Evolutionary conservation across 2,797 vertebrate genomes (phyloP).

Genomic region (Cetoscarus ocellatus): DNA sequence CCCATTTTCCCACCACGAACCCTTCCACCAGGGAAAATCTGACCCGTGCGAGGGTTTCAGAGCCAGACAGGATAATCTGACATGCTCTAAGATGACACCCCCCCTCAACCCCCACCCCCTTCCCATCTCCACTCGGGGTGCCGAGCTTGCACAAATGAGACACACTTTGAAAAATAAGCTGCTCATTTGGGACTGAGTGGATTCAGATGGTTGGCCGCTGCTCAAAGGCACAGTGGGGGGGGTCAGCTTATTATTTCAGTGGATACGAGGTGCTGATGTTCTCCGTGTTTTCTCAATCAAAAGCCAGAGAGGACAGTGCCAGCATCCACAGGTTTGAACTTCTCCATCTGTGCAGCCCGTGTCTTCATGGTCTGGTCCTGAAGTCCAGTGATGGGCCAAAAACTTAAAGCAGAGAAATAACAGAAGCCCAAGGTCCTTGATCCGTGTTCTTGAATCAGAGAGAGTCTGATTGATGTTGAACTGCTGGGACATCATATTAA

Average conservation of each 20-base stretch:
- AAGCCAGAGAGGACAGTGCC: constrained; percentile 65
- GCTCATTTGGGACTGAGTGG: constrained; percentile 80
- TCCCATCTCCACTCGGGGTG: constrained; percentile 61
- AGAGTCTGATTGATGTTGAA: no score
- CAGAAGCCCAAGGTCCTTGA: no score
- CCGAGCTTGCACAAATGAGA: constrained; percentile 78
- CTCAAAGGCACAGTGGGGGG: constrained; percentile 73
- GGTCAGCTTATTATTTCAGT: constrained; percentile 82
- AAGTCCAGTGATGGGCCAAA: constrained; percentile 13
- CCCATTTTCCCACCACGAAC: constrained; percentile 73
- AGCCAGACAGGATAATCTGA: constrained; percentile 78
- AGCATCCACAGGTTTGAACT: constrained; percentile 29
- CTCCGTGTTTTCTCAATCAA: constrained; percentile 67
- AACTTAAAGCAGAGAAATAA: no score
- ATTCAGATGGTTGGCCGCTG: constrained; percentile 82
- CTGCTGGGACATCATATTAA: no score
- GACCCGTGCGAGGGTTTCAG: constrained; percentile 73
- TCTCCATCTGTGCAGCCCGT: constrained; percentile 30
- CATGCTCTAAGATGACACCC: constrained; percentile 71
- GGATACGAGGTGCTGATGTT: constrained; percentile 74
- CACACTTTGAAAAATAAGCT: constrained; percentile 83
- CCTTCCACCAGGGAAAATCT: constrained; percentile 70
- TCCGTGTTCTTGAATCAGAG: no score
- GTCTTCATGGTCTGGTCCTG: constrained; percentile 16
- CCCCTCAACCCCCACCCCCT: constrained; percentile 54